Conservation (phyloP, 1,140 invertebrate genomes). For the Choristoneura fumiferana region DNA sequence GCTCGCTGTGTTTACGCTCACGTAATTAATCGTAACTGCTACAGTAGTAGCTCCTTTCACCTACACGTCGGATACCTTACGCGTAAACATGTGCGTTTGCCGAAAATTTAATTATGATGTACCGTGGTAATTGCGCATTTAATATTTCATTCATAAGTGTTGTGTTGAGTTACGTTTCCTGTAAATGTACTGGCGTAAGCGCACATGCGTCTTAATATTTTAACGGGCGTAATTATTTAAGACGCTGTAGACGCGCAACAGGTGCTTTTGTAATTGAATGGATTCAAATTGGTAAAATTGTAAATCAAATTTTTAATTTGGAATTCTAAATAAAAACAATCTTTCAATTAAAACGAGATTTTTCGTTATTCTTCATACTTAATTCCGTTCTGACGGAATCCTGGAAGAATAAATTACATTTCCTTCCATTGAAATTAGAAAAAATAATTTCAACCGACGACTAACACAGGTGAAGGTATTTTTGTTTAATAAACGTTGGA, state of each 20-base stretch:
- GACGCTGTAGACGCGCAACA: too few species aligned
- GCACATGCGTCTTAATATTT: too few species aligned
- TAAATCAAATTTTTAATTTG: not conserved
- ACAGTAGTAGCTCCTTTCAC: not conserved
- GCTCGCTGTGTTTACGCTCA: slow-evolving; percentile 30
- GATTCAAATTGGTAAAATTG: too few species aligned
- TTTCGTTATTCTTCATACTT: not conserved
- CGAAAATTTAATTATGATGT: not conserved
- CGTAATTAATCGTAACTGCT: slow-evolving; percentile 47
- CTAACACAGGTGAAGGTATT: slow-evolving; percentile 54
- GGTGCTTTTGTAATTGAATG: too few species aligned
- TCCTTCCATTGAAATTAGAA: slow-evolving; percentile 54
- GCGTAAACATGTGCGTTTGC: not conserved
- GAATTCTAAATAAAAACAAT: not conserved
- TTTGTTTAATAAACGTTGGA: slow-evolving; percentile 60
- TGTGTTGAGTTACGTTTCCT: not conserved
- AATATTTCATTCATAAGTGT: not conserved
- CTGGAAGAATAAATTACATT: slow-evolving; percentile 46
- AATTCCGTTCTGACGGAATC: slow-evolving; percentile 18
- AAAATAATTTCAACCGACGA: slow-evolving; percentile 50
- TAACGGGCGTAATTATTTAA: too few species aligned
- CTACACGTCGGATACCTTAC: not conserved
- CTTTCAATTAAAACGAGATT: too few species aligned
- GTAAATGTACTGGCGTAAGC: too few species aligned
- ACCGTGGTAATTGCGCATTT: not conserved